These are phyloP conservation scores for Ectropis grisescens DNA, from an alignment of 1,140 invertebrate genomes.

Conservation along the genomic window DNA sequence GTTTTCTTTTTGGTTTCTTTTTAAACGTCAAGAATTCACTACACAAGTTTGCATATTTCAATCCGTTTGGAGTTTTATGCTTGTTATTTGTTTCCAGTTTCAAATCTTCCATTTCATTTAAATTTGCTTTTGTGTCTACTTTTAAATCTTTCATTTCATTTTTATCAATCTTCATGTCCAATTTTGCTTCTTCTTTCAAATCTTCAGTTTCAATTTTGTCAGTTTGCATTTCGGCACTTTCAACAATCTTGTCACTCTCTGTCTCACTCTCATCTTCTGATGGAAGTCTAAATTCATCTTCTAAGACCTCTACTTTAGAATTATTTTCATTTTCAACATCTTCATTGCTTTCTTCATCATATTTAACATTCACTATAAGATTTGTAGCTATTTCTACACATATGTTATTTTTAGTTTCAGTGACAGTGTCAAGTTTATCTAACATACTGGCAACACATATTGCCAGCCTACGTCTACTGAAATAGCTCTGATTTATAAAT, in stretches of 20 bases:
- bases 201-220: no score
- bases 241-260: no score
- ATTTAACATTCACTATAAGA: constrained; percentile 28
- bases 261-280: constrained; percentile 20
- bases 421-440: constrained; percentile 21
- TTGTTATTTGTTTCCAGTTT: no score
- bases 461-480: constrained; percentile 34
- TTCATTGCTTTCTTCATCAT: constrained; percentile 5
- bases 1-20: constrained; percentile 25
- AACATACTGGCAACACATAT: constrained; percentile 36
- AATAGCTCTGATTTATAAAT: constrained; percentile 33
- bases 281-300: constrained; percentile 54
- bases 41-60: no score
- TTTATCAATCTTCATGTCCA: background rate
- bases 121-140: no score
- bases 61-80: no score
- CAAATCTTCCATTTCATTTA: constrained; percentile 2
- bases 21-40: constrained; percentile 52
- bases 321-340: constrained; percentile 26
- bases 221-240: no score
- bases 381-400: constrained; percentile 43
- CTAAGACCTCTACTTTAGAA: constrained; percentile 39
- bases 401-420: constrained; percentile 25
- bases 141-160: no score
- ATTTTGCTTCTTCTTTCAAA: background rate